Conservation (phyloP, 1,140 invertebrate genomes). For the Heliconius congener region DNA sequence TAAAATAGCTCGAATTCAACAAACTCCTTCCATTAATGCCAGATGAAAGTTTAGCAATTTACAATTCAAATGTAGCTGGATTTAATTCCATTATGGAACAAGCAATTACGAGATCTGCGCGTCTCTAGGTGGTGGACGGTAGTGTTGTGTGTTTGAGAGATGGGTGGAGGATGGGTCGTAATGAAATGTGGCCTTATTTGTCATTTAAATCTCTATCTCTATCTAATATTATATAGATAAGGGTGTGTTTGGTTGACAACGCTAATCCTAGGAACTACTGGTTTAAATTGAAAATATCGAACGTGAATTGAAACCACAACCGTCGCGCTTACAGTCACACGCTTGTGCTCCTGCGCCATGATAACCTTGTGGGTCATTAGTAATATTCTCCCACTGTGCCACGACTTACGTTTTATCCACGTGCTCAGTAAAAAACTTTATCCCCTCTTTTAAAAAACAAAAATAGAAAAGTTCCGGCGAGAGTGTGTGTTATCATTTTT, state of each 20-base stretch:
- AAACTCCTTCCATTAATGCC: constrained; percentile 6
- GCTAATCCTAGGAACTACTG: no score
- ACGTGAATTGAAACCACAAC: no score
- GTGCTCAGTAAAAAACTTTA: constrained; percentile 16
- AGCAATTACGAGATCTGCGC: constrained; percentile 13
- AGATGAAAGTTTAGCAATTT: constrained; percentile 17
- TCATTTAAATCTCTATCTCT: neutral
- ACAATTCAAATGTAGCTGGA: constrained; percentile 13
- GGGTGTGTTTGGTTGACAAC: no score
- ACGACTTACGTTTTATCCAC: neutral
- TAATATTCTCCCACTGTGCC: neutral
- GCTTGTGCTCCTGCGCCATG: no score
- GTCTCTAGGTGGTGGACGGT: neutral
- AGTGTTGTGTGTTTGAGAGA: constrained; percentile 1
- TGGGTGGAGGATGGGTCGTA: neutral
- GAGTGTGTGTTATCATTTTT: constrained; percentile 18
- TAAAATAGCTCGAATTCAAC: neutral
- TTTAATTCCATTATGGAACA: constrained; percentile 28
- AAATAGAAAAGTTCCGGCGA: constrained; percentile 24
- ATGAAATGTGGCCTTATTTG: neutral
- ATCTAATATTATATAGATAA: no score
- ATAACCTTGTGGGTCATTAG: no score
- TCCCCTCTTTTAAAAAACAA: neutral
- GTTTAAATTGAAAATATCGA: no score
- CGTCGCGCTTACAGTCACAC: no score